Base-by-base conservation (phyloP, 2,888 invertebrate species). In the Chesias legatella region DNA sequence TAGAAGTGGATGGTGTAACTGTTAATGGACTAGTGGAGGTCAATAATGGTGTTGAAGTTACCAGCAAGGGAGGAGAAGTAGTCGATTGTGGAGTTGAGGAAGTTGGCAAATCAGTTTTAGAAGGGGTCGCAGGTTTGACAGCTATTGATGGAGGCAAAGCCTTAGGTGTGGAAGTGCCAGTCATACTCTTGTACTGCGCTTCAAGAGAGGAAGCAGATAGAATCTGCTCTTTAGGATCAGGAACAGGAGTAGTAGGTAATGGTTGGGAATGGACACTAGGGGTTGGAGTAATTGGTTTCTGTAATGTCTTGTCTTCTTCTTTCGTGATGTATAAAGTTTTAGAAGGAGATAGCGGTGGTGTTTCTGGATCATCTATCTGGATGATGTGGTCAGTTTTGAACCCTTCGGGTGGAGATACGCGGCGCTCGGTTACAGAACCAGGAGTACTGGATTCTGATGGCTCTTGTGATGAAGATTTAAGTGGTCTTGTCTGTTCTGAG, bases 251-350 rank as follows among this genome's bases (percentile, higher is more conserved):
- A 6, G n/a, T n/a, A n/a, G n/a, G n/a, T n/a, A 17, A 17, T 5
- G 41, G 25, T 7, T 66, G 61, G 0, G 79, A 68, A 24, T 52
- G 53, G 1, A 67, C 35, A 27, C 73, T 80, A 1, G 79, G 70
- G 7, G 79, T 75, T 4, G 85, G 81, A n/a, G 78, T 72, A 1
- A 81, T 68, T 0, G 82, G 84, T 57, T 79, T 80, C 29, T 80
- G 81, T 11, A 80, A 57, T 2, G 62, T 68, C 0, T 53, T 63
- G 28, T 79, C 81, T 53, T 83, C 84, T 40, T 74, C 76, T 46
- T 75, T 67, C 0, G 78, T 79, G 39, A 81, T 79, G 53, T 75
- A 80, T 3, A 81, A 48, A 21, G 69, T 69, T 52, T 61, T 76
- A 3, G 70, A 70, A 24, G 79, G 78, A 6, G 72, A 62, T 47